Evolutionary conservation across 2,888 invertebrate genomes (phyloP), one percentile per base, ranked within the genome.

Genomic region (Pristionchus entomophagus): DNA sequence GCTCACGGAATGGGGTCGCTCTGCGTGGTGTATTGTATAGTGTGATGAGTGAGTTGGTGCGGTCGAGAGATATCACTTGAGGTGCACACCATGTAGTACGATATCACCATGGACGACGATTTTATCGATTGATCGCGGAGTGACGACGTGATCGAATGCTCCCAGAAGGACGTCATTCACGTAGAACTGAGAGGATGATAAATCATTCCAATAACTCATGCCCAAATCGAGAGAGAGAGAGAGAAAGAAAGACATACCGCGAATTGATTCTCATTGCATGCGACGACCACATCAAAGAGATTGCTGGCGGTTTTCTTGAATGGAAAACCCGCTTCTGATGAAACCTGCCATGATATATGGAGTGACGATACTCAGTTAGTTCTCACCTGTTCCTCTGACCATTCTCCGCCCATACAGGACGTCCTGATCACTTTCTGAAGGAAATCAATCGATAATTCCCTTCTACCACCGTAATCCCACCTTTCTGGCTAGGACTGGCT

Each of bases 1-100:
- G 65, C 29, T 32, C 22, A 35, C 32, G 65, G 65, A 65, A 65
- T 65, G 65, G 65, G 62, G 65, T 65, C 65, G 65, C 65, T 65
- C 65, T 65, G 65, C 65, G 38, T 35, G 19, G 73, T 45, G 45
- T n/a, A n/a, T n/a, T 29, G 32, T 0, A 26, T 77, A 29, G 45
- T 77, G 77, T 19, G 49, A 29, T 77, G 51, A 45, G 77, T 41
- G 26, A n/a, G 8, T 19, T 51, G 19, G 2, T 51, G 10, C 65
- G 19, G 14, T n/a, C 17, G 65, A 41, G 10, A 41, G 26, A 12
- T 59, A 19, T 87, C 87, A 92, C 77, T 93, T 93, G 77, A 93
- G 89, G 84, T 93, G 92, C 22, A 93, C 91, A n/a, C 92, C 92
- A 22, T 92, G 92, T 45, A 93, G 87, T n/a, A 91, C 90, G 38